These are phyloP conservation scores for Heterotilapia buettikoferi DNA, from an alignment of 2,113 vertebrate genomes.

Conservation along the genomic window DNA sequence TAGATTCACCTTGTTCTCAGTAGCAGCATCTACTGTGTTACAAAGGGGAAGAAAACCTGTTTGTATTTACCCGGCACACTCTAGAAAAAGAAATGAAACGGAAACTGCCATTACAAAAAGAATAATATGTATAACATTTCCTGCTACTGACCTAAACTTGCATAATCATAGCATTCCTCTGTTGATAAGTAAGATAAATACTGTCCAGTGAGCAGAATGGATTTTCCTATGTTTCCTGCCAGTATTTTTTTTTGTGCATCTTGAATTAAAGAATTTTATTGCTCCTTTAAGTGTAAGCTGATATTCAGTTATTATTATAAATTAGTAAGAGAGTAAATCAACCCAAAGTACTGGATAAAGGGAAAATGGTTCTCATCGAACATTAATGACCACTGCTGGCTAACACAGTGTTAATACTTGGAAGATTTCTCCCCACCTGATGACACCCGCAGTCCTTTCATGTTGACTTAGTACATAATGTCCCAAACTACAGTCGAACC, in stretches of 20 bases:
- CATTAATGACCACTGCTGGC: background rate
- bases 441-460: background rate
- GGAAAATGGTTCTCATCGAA: background rate
- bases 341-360: background rate
- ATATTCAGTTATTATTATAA: background rate
- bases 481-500: background rate
- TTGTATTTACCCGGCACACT: background rate
- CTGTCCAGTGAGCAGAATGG: conserved; percentile 20
- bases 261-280: conserved; percentile 13
- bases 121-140: background rate
- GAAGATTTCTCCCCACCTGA: background rate
- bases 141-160: conserved; percentile 3
- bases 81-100: background rate
- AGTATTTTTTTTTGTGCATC: background rate
- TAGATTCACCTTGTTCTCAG: background rate
- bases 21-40: background rate
- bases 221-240: conserved; percentile 34
- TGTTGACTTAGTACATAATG: background rate
- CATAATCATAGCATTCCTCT: conserved; percentile 4
- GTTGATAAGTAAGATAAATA: conserved; percentile 16
- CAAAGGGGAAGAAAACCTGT: background rate
- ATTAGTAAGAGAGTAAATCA: background rate
- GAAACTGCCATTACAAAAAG: background rate
- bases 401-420: background rate
- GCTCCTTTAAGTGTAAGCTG: conserved; percentile 1